Conservation (phyloP, 2,113 vertebrate species). For the Cisticola juncidis region DNA sequence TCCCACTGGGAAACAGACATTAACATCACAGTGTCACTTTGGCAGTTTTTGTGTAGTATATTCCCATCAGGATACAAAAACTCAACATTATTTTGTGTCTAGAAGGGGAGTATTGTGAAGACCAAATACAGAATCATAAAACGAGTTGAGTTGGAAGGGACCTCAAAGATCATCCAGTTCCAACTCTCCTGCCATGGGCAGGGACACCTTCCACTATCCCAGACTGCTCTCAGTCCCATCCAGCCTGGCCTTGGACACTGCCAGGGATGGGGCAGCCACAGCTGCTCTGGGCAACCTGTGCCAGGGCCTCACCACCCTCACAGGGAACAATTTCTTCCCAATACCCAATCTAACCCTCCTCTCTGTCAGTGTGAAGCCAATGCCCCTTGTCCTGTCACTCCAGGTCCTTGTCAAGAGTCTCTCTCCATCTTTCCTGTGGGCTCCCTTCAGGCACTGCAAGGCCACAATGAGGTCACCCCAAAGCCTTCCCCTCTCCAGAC, state of each 20-base stretch:
- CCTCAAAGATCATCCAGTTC: background rate
- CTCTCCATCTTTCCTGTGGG: background rate
- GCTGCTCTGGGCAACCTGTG: fast-evolving
- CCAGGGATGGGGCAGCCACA: background rate
- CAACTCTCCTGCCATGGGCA: background rate
- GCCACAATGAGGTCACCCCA: background rate
- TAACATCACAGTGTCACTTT: background rate
- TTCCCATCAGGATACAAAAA: background rate
- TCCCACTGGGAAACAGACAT: background rate
- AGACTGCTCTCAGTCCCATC: background rate
- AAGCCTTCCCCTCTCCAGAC: background rate
- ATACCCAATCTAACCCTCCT: fast-evolving
- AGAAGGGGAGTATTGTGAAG: background rate
- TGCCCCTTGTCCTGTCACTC: background rate
- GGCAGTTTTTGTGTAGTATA: background rate
- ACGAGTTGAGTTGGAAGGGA: background rate
- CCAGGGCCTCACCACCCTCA: background rate
- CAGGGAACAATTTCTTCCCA: fast-evolving
- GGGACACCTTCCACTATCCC: fast-evolving
- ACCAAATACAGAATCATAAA: background rate
- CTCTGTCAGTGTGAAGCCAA: background rate
- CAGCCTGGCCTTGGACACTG: fast-evolving
- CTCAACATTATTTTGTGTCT: background rate
- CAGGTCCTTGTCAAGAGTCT: background rate
- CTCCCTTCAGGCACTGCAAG: fast-evolving